Evolutionary conservation across 2,797 vertebrate genomes (phyloP), one percentile per base, ranked within the genome.

Genomic region (Takifugu ocellatus): DNA sequence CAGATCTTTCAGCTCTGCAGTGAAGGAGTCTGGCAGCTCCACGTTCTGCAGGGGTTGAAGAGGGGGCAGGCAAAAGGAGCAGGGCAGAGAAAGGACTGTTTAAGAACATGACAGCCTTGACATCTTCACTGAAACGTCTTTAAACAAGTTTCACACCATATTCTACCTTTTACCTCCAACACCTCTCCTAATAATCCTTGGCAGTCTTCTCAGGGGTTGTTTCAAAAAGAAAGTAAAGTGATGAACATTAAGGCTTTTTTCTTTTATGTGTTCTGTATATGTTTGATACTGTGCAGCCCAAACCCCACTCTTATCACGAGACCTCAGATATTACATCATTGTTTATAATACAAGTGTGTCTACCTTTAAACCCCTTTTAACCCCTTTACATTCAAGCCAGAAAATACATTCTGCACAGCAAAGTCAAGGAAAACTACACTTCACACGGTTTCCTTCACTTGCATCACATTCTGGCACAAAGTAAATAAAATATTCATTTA

Each of bases 1-100:
- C 2, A 97, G 92, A 47, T 93, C 93, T 87, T 94, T 95, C 39
- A 99, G 92, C 50, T 99, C 96, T 0, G 91, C 87, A 1, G 96
- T 95, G 84, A 99, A 98, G 0, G 94, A 91, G 49, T 99, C 97
- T 0, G 97, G 97, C 47, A 99, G 89, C 79, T 98, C 96, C 86
- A 98, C 96, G 0, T 98, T 96, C 97, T 99, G 45, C 0, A 63
- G 8, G 10, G 42, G 6, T 3, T 14, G 10, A 4, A 17, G 25
- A 26, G 25, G 33, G 10, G 11, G 14, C n/a, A 25, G 21, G 15
- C 14, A 2, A 17, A 3, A 4, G 4, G 25, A 11, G 39, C 5
- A 11, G 14, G 25, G 43, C 26, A n/a, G 36, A 50, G 49, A 59
- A 26, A 3, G 14, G 21, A 9, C 11, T 9, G 25, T 55, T 24